A percentile compares a stretch with the other conserved stretches of the same genome.
Evolutionary conservation across 2,113 vertebrate species (phyloP).

Genomic region (Malurus melanocephalus): DNA sequence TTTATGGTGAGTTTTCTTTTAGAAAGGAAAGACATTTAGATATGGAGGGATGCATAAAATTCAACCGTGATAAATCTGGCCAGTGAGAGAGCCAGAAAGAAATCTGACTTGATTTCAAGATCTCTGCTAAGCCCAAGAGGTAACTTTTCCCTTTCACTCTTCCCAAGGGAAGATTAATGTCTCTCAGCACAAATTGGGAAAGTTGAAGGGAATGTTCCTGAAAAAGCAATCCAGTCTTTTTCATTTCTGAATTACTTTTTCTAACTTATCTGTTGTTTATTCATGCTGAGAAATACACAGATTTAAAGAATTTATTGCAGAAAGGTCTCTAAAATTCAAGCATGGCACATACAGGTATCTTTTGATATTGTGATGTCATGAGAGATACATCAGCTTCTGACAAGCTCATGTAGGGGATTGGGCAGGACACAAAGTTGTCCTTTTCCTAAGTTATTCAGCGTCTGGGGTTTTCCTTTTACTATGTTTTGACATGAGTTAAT

Average conservation of each 20-base stretch:
- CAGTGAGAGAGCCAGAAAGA: background rate
- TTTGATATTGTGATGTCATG: background rate
- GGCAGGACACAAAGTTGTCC: conserved; percentile 52
- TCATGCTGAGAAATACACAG: background rate
- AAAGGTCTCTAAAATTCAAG: conserved; percentile 37
- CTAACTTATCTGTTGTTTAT: conserved; percentile 15
- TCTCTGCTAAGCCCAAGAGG: background rate
- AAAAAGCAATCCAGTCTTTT: background rate
- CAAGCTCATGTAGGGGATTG: conserved; percentile 30
- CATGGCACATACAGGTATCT: background rate
- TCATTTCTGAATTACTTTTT: background rate
- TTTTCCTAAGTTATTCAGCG: conserved; percentile 51
- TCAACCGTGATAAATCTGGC: background rate
- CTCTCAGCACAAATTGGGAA: background rate
- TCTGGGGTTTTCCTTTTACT: conserved; percentile 53
- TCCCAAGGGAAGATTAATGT: background rate
- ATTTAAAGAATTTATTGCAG: background rate
- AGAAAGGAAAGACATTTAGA: background rate
- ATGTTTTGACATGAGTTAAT: conserved; percentile 67
- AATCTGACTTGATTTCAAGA: background rate
- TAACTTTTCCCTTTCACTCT: background rate
- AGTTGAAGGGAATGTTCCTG: background rate
- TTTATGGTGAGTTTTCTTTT: background rate
- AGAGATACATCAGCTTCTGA: conserved; percentile 45
- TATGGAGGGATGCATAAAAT: background rate